Percentiles rank a stretch among this genome's conserved stretches.
Conservation (phyloP, 2,888 invertebrate genomes). For the Orthonevra nobilis region DNA sequence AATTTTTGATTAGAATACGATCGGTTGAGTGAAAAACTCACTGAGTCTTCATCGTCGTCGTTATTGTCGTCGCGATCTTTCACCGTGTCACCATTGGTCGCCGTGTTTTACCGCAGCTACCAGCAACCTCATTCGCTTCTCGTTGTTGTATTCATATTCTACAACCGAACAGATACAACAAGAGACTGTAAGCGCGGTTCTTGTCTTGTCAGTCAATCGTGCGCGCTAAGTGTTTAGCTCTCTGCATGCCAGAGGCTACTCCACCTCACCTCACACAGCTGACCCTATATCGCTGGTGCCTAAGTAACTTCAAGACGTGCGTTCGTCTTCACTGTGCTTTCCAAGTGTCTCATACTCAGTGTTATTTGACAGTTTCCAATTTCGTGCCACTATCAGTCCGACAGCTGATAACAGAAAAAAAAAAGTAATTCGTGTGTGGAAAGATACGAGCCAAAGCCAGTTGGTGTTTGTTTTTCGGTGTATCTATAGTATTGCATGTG, state of each 20-base stretch:
- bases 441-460: slow-evolving; percentile 47
- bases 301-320: slow-evolving; percentile 50
- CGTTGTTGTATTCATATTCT: too few species aligned
- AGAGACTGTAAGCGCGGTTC: not conserved
- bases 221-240: not conserved
- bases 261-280: slow-evolving; percentile 3
- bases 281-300: slow-evolving; percentile 42
- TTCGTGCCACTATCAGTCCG: slow-evolving; percentile 9
- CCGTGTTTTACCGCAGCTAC: slow-evolving; percentile 3
- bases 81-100: not conserved
- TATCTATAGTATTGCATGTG: slow-evolving; percentile 11
- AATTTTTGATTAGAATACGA: slow-evolving; percentile 71
- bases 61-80: slow-evolving; percentile 8
- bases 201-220: slow-evolving; percentile 2
- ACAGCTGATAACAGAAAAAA: slow-evolving; percentile 46
- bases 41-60: slow-evolving; percentile 2
- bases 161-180: too few species aligned
- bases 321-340: too few species aligned
- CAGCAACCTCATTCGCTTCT: slow-evolving; percentile 27
- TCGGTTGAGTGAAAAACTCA: slow-evolving; percentile 64
- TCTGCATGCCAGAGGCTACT: slow-evolving; percentile 11
- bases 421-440: too few species aligned
- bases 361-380: slow-evolving; percentile 6
- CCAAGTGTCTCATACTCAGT: too few species aligned
- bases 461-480: slow-evolving; percentile 17